Conservation (phyloP, 2,888 invertebrate genomes). For the Lasioglossum malachurum region DNA sequence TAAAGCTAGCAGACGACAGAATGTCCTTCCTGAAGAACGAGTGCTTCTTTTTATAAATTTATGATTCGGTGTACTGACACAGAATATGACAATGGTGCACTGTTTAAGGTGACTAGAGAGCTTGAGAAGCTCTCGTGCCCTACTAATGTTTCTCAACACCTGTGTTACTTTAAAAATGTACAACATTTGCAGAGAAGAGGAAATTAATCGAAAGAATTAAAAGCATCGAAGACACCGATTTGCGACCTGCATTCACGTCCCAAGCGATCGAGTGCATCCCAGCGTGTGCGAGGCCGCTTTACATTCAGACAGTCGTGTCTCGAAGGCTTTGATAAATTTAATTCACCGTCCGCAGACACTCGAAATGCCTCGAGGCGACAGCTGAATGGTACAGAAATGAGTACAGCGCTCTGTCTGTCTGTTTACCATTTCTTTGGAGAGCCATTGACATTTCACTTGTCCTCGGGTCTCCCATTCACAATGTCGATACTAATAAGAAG, state of each 20-base stretch:
- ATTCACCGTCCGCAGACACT: background rate
- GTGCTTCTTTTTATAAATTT: too few species aligned
- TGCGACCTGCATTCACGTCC: background rate
- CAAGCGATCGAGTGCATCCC: background rate
- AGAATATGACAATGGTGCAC: too few species aligned
- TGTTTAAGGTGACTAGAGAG: too few species aligned
- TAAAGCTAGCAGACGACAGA: background rate
- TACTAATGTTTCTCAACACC: too few species aligned
- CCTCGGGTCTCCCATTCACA: too few species aligned
- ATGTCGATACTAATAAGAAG: slow-evolving; percentile 12
- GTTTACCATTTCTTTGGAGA: background rate
- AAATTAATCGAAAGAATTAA: background rate
- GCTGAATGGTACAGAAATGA: background rate
- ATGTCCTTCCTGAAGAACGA: background rate
- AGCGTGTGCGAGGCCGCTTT: background rate
- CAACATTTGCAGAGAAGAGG: background rate
- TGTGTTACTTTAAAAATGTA: too few species aligned
- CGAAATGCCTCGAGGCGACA: background rate
- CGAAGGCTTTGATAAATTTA: slow-evolving; percentile 1
- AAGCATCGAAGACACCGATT: background rate
- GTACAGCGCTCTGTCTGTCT: background rate
- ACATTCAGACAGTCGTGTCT: background rate
- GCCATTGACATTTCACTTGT: slow-evolving; percentile 8
- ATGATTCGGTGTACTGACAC: too few species aligned
- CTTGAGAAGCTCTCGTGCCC: too few species aligned